phyloP scores from a whole-genome alignment of 1,140 invertebrate species.

The Drosophila nebulosa region DNA sequence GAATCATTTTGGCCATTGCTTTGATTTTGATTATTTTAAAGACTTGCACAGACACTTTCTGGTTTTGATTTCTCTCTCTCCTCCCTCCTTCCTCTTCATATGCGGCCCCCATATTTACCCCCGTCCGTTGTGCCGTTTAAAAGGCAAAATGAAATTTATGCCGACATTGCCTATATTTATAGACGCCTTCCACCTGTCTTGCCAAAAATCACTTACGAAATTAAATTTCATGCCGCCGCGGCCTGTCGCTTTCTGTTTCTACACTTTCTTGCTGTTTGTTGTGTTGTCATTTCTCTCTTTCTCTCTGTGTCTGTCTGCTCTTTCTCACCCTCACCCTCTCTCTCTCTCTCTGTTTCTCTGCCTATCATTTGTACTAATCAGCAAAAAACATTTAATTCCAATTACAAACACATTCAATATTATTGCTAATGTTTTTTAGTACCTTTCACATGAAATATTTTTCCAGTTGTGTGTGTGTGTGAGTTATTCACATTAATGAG shows the following conservation, averaged over 20 bases:
- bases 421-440: neutral
- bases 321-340: neutral
- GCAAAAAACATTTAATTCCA: neutral
- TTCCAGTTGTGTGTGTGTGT: neutral
- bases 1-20: neutral
- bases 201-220: slow-evolving; percentile 72
- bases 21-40: slow-evolving; percentile 55
- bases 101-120: neutral
- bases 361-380: neutral
- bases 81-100: neutral
- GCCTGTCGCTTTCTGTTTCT: neutral
- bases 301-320: neutral
- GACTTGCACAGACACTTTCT: slow-evolving; percentile 15
- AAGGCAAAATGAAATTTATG: slow-evolving; percentile 47
- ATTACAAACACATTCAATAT: slow-evolving; percentile 2
- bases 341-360: neutral
- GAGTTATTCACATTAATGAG: neutral
- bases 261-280: neutral
- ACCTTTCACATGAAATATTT: neutral
- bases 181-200: slow-evolving; percentile 70
- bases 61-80: slow-evolving; percentile 49
- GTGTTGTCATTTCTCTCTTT: neutral
- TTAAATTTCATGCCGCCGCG: slow-evolving; percentile 56
- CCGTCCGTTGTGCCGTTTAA: slow-evolving; percentile 3
- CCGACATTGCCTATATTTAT: slow-evolving; percentile 68